phyloP scores from a whole-genome alignment of 2,888 invertebrate genomes.

The Machimus atricapillus region DNA sequence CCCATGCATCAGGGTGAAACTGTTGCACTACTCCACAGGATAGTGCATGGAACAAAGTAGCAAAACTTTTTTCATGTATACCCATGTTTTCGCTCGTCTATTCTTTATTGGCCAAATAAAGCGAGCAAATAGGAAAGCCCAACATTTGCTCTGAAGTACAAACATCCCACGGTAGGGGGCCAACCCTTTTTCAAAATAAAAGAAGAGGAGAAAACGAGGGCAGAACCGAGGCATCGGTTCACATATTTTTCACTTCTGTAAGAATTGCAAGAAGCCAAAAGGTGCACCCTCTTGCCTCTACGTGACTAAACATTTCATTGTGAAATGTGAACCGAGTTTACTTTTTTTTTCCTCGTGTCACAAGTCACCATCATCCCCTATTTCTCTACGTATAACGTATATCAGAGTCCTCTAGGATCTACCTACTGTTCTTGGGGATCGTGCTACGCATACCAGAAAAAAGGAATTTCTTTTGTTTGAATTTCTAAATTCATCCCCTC shows the following conservation, averaged over 20 bases:
- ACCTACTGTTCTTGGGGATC: background rate
- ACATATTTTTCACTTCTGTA: background rate
- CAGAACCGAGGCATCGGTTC: background rate
- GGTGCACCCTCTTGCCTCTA: background rate
- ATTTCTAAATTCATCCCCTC: background rate
- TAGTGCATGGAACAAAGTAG: background rate
- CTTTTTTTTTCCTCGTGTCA: background rate
- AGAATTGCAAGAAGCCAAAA: background rate
- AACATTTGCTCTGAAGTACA: background rate
- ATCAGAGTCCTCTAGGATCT: background rate
- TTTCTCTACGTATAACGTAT: background rate
- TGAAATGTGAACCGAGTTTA: background rate
- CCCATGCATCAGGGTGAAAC: background rate
- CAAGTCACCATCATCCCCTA: background rate
- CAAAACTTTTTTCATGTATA: background rate
- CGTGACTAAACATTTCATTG: background rate
- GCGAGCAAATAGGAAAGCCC: background rate
- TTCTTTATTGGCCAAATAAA: background rate
- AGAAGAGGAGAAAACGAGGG: background rate
- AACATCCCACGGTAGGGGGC: background rate
- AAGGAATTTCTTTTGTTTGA: background rate
- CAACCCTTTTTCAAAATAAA: background rate
- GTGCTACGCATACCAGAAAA: background rate
- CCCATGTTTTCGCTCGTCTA: background rate
- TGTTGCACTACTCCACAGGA: background rate